Evolutionary conservation across 2,888 invertebrate genomes (phyloP), one percentile per base, ranked within the genome.

Genomic region (Hemicrepidius hirtus): DNA sequence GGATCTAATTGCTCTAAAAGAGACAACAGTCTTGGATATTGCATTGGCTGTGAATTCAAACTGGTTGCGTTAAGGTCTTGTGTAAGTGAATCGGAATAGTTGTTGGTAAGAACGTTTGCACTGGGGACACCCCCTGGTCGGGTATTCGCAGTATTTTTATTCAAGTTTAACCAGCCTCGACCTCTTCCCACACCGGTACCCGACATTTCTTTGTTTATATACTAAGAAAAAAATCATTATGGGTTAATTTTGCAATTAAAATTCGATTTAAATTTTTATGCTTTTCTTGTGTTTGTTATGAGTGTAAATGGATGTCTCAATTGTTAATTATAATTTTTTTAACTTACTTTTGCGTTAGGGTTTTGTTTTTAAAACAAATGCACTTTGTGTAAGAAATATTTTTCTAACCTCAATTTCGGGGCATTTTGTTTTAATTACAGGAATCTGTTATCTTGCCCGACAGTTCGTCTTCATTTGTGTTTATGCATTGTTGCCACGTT

Each of bases 101-200:
- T 60, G 5, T 53, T 21, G 28, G 24, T 64, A 5, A 46, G 72
- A 53, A 50, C 55, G 6, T 32, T 64, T 7, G 71, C 50, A 55
- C 37, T 68, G 16, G 71, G 73, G 1, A 67, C 21, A 63, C 71
- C 74, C 32, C 80, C 81, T n/a, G 79, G 79, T 32, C 75, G 76
- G 16, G 72, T 50, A n/a, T 24, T 60, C 18, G 32, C 32, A 9
- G 32, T 46, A 40, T 71, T 78, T 71, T 78, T 80, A 13, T 77
- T 76, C 68, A 82, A 75, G 74, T 82, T 82, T 59, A 84, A 75
- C 84, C 84, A 84, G 37, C 82, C 82, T 57, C 84, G 77, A 37
- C 84, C 84, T 73, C 83, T 74, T 64, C 84, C 84, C 53, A 77
- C 77, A 57, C 83, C 82, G 60, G 78, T 77, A 57, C 78, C 75